Conservation (phyloP, 2,888 invertebrate genomes). For the Metellina segmentata region DNA sequence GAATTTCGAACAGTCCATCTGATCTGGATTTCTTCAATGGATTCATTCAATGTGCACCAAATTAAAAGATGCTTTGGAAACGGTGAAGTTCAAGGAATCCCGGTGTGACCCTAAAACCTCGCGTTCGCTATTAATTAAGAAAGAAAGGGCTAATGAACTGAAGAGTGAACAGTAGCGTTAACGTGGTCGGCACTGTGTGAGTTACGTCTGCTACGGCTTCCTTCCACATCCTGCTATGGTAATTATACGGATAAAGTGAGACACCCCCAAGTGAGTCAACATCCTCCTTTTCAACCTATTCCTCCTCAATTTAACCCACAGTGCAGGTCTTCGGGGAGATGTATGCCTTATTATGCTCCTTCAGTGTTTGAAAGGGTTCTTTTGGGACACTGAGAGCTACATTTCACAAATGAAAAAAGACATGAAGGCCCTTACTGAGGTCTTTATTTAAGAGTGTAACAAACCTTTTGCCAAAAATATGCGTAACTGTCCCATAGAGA, state of each 20-base stretch:
- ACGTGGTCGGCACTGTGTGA: too few relatives aligned
- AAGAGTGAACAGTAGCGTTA: not conserved
- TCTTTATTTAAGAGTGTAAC: too few relatives aligned
- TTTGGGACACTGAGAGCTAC: not conserved
- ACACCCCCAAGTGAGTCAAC: conserved; percentile 44
- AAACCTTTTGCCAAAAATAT: too few relatives aligned
- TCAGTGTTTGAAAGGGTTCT: not conserved
- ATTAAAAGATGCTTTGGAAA: too few relatives aligned
- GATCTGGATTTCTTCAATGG: too few relatives aligned
- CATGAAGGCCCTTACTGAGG: too few relatives aligned
- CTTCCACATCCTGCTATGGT: conserved; percentile 48
- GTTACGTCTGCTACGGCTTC: not conserved
- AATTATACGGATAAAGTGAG: conserved; percentile 4
- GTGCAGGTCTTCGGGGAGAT: not conserved
- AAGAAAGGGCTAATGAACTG: not conserved
- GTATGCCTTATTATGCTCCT: not conserved
- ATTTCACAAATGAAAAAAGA: too few relatives aligned
- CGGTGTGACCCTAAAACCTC: too few relatives aligned
- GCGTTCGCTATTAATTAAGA: not conserved
- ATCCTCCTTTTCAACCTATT: conserved; percentile 9
- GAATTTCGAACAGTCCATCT: too few relatives aligned
- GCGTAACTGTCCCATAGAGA: too few relatives aligned
- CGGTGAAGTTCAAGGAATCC: too few relatives aligned
- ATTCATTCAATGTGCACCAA: too few relatives aligned
- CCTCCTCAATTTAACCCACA: not conserved